Evolutionary conservation across 2,797 vertebrate species (phyloP).

Genomic region (Rhinella marina): DNA sequence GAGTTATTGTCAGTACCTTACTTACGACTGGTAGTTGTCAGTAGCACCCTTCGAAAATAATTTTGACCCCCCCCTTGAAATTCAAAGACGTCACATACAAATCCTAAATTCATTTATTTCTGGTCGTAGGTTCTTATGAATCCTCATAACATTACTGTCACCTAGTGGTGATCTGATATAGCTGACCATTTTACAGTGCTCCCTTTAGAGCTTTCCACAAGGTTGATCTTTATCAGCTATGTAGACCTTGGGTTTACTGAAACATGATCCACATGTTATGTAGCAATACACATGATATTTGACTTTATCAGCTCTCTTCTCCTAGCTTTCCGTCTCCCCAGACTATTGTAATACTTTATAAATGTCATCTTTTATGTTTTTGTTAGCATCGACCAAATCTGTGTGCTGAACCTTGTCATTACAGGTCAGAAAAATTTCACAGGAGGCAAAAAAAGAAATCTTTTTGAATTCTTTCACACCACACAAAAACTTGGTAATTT

Average conservation of each 20-base stretch:
- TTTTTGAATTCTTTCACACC: no score
- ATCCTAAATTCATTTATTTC: neutral
- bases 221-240: neutral
- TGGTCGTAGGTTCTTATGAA: neutral
- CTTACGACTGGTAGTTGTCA: neutral
- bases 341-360: neutral
- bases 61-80: neutral
- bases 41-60: constrained; percentile 17
- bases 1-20: constrained; percentile 12
- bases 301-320: neutral
- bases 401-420: neutral
- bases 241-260: neutral
- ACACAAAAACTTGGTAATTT: no score
- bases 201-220: neutral
- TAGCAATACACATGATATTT: neutral
- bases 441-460: no score
- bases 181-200: neutral
- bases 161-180: constrained; percentile 44
- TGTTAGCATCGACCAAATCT: neutral
- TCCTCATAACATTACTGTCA: constrained; percentile 29
- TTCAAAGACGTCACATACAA: neutral
- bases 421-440: neutral
- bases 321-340: neutral
- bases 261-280: neutral
- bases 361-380: neutral